Evolutionary conservation across 1,140 invertebrate species (phyloP).

Genomic region (Drosophila watanabei): DNA sequence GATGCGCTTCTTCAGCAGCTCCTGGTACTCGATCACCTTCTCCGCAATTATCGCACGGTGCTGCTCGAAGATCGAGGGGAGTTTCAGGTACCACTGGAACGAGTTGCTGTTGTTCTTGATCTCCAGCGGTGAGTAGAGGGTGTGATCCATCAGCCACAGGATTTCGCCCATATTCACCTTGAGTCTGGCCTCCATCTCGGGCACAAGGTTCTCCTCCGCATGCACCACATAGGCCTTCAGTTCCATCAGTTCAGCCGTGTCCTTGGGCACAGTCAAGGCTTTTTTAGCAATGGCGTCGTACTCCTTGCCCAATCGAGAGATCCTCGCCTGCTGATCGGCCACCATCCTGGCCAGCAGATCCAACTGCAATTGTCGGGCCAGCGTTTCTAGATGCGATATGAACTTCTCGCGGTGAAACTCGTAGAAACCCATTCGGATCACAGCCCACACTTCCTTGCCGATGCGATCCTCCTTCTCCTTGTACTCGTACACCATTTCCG

Average conservation of each 20-base stretch:
- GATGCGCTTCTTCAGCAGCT: conserved; percentile 88
- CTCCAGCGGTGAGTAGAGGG: conserved; percentile 91
- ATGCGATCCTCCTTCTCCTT: conserved; percentile 89
- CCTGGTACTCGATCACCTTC: conserved; percentile 95
- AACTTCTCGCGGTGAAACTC: conserved; percentile 93
- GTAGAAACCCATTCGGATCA: conserved; percentile 93
- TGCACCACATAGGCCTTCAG: conserved; percentile 92
- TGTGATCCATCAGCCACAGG: conserved; percentile 90
- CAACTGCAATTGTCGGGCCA: conserved; percentile 90
- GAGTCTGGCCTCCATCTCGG: conserved; percentile 92
- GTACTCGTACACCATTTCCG: conserved; percentile 89
- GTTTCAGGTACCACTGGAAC: conserved; percentile 94
- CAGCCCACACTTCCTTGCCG: conserved; percentile 88
- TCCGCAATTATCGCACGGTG: conserved; percentile 92
- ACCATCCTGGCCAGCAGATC: conserved; percentile 91
- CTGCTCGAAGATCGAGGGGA: conserved; percentile 93
- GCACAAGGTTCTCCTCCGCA: conserved; percentile 89
- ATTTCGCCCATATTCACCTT: conserved; percentile 85
- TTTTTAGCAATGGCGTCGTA: conserved; percentile 93
- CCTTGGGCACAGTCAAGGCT: conserved; percentile 91
- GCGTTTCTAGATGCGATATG: conserved; percentile 90
- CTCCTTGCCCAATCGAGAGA: conserved; percentile 92
- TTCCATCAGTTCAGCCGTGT: conserved; percentile 94
- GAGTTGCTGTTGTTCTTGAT: conserved; percentile 94
- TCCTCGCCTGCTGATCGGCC: conserved; percentile 91